A percentile compares a stretch with the other conserved stretches of the same genome.
phyloP scores from a whole-genome alignment of 2,113 vertebrate genomes.

The Stegastes partitus region DNA sequence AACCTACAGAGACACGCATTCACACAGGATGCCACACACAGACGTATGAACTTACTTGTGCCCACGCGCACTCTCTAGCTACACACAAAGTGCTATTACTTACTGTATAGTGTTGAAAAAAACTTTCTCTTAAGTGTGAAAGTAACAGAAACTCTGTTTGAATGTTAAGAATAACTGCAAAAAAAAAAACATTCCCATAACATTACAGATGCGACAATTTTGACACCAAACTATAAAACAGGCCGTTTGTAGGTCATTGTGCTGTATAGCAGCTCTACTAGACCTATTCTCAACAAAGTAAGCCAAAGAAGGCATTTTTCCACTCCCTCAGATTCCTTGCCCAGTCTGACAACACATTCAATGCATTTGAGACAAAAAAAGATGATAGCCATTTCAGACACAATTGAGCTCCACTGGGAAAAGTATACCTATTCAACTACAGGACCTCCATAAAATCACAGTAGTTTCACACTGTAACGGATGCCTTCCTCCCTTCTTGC shows the following conservation, averaged over 20 bases:
- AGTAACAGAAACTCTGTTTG: constrained; percentile 10
- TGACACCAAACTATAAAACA: constrained; percentile 8
- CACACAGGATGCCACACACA: constrained; percentile 36
- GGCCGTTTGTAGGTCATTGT: not conserved
- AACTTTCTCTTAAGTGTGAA: constrained; percentile 29
- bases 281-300: constrained; percentile 44
- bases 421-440: constrained; percentile 74
- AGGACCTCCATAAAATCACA: constrained; percentile 66
- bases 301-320: constrained; percentile 27
- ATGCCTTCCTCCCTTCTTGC: constrained; percentile 75
- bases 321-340: constrained; percentile 25
- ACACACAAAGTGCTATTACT: not conserved
- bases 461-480: constrained; percentile 73
- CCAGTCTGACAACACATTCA: constrained; percentile 49
- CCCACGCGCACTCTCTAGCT: constrained; percentile 3
- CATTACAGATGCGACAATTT: not conserved
- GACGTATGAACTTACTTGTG: constrained; percentile 10
- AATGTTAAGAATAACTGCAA: not conserved
- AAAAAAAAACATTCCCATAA: not conserved
- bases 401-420: constrained; percentile 61
- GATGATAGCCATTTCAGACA: constrained; percentile 54
- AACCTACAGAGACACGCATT: constrained; percentile 38
- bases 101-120: not conserved
- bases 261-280: not conserved
- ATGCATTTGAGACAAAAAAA: constrained; percentile 47